These are phyloP conservation scores for Hiodon tergisus DNA, from an alignment of 2,113 vertebrate genomes.

Conservation along the genomic window DNA sequence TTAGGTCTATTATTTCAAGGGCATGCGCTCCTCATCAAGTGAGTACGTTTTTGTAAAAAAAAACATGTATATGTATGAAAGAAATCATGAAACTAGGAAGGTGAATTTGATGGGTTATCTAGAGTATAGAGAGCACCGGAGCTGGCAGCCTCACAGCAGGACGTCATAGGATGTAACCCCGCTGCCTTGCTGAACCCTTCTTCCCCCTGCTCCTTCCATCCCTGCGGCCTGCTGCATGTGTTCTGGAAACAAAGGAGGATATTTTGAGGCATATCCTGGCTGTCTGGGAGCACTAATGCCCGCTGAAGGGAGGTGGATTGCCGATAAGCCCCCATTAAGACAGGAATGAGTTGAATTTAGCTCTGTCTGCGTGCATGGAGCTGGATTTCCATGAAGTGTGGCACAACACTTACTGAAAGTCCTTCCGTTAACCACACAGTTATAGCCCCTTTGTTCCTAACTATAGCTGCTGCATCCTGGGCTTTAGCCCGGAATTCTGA, in stretches of 20 bases:
- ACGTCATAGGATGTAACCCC: not conserved
- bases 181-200: slow-evolving; percentile 10
- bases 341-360: slow-evolving; percentile 75
- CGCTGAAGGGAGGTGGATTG: slow-evolving; percentile 59
- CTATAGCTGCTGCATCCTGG: slow-evolving; percentile 64
- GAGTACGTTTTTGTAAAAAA: too few relatives aligned
- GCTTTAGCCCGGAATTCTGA: slow-evolving; percentile 49
- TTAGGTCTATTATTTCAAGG: too few relatives aligned
- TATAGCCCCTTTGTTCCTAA: slow-evolving; percentile 62
- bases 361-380: slow-evolving; percentile 48
- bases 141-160: not conserved
- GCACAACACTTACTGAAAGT: slow-evolving; percentile 62
- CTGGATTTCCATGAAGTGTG: slow-evolving; percentile 64
- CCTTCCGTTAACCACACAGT: slow-evolving; percentile 44
- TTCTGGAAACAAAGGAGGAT: slow-evolving; percentile 51
- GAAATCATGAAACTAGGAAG: too few relatives aligned
- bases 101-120: too few relatives aligned
- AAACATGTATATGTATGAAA: too few relatives aligned
- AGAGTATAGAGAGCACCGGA: too few relatives aligned
- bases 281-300: slow-evolving; percentile 60
- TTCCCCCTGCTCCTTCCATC: not conserved
- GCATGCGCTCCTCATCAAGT: too few relatives aligned
- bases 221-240: slow-evolving; percentile 20
- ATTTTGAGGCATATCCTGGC: slow-evolving; percentile 64
- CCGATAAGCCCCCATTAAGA: slow-evolving; percentile 72